phyloP scores from a whole-genome alignment of 1,140 invertebrate genomes.

The Drosophila suzukii region DNA sequence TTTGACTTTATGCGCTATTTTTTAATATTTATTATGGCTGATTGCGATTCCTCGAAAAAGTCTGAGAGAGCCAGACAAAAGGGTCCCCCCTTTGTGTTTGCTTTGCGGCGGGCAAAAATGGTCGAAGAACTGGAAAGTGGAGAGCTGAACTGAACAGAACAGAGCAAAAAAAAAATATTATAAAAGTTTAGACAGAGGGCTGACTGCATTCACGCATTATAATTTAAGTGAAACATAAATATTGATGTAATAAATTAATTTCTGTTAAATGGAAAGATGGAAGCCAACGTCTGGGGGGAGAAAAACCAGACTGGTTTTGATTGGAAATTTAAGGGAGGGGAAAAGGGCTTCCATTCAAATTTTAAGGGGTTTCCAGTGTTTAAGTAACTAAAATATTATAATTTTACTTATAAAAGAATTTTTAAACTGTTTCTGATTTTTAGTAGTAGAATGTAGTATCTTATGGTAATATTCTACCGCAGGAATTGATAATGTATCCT shows the following conservation, averaged over 20 bases:
- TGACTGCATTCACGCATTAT: slow-evolving; percentile 82
- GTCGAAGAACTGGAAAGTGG: slow-evolving; percentile 1
- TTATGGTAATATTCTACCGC: too few relatives aligned
- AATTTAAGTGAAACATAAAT: slow-evolving; percentile 84
- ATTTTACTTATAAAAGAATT: too few relatives aligned
- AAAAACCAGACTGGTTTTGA: slow-evolving; percentile 2
- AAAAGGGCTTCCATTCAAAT: background rate
- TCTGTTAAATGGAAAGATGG: slow-evolving; percentile 69
- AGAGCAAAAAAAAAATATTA: slow-evolving; percentile 14
- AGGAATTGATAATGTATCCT: too few relatives aligned
- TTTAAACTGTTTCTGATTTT: too few relatives aligned
- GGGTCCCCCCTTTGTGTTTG: slow-evolving; percentile 48
- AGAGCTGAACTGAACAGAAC: background rate
- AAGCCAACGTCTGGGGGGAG: background rate
- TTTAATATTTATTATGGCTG: slow-evolving; percentile 82
- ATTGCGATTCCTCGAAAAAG: slow-evolving; percentile 56
- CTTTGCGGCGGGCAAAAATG: slow-evolving; percentile 45
- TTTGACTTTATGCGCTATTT: slow-evolving; percentile 80
- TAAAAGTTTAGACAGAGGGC: slow-evolving; percentile 66
- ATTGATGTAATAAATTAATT: slow-evolving; percentile 83
- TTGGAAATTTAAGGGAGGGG: slow-evolving; percentile 3
- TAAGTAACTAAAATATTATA: too few relatives aligned
- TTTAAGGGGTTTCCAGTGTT: background rate
- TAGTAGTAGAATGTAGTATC: too few relatives aligned
- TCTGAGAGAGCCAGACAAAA: slow-evolving; percentile 5